Evolutionary conservation across 2,888 invertebrate species (phyloP), one percentile per base, ranked within the genome.

Genomic region (Byasa hedistus): DNA sequence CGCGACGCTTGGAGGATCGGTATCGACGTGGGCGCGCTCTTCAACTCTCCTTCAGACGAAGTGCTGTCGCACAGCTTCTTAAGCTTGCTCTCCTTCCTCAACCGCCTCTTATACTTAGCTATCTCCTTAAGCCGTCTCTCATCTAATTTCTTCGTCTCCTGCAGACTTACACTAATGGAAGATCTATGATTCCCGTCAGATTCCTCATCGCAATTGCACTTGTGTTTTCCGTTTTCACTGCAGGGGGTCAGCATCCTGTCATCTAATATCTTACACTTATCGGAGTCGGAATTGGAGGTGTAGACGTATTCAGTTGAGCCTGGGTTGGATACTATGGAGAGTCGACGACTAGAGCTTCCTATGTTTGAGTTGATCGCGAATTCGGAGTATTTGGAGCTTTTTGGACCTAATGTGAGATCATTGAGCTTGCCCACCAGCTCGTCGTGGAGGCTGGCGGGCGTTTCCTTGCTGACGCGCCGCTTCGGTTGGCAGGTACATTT

Each of bases 191-290:
- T 80, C 4, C 85, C 89, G 74, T 93, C 94, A 2, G 95, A 94
- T 74, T 96, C 96, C 48, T 95, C 95, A 73, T 95, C 94, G 77
- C 95, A 95, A 65, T 93, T 94, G 83, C 96, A 96, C 71, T 94
- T 94, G 80, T 96, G 96, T 80, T 96, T 96, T 0, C 96, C 96
- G 68, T 93, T 95, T 72, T 95, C 93, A 72, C 94, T 94, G 84
- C 96, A 96, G 0, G 93, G 90, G 0, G 94, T 94, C 72, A 94
- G 93, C 93, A 96, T 94, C 71, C 96, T 88, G 75, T 96, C 96
- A 76, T 96, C 95, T 19, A 96, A 85, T 56, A 94, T 73, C 22
- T 78, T 74, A 27, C 73, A 73, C 22, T 79, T 77, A 0, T 71
- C 70, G 15, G 59, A 69, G 17, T 79, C 64, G 24, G 65, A 32